A percentile compares a stretch with the other conserved stretches of the same genome.
Evolutionary conservation across 2,797 vertebrate genomes (phyloP).

Genomic region (Fistularia tabacaria): DNA sequence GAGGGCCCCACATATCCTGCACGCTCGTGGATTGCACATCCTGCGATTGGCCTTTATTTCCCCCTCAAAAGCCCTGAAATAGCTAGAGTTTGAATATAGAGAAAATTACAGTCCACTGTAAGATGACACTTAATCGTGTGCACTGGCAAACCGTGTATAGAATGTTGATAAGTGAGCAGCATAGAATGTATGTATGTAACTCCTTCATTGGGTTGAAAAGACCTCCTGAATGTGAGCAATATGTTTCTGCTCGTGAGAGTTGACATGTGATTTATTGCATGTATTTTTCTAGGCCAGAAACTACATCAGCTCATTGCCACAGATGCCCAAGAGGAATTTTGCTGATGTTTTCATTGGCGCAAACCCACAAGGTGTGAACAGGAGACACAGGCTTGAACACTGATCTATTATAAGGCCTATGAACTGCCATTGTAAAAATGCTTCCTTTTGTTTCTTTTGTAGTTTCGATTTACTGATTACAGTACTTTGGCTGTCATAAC

Average conservation of each 20-base stretch:
- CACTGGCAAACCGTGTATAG: too few species aligned
- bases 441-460: too few species aligned
- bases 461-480: too few species aligned
- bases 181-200: not conserved
- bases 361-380: conserved; percentile 87
- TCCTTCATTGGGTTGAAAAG: conserved; percentile 1
- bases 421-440: not conserved
- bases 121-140: too few species aligned
- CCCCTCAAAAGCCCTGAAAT: too few species aligned
- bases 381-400: not conserved
- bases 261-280: conserved; percentile 25
- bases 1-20: too few species aligned
- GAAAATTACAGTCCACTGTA: too few species aligned
- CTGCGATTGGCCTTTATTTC: too few species aligned
- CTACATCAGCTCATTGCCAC: conserved; percentile 92
- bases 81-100: too few species aligned
- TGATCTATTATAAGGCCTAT: not conserved
- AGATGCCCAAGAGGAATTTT: conserved; percentile 98
- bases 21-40: too few species aligned
- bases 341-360: conserved; percentile 96
- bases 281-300: conserved; percentile 85
- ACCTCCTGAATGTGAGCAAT: conserved; percentile 4
- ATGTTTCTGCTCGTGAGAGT: conserved; percentile 15
- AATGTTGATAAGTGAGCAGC: not conserved
- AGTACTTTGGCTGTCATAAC: too few species aligned